Conservation (phyloP, 1,140 invertebrate genomes). For the Drosophila kikkawai region DNA sequence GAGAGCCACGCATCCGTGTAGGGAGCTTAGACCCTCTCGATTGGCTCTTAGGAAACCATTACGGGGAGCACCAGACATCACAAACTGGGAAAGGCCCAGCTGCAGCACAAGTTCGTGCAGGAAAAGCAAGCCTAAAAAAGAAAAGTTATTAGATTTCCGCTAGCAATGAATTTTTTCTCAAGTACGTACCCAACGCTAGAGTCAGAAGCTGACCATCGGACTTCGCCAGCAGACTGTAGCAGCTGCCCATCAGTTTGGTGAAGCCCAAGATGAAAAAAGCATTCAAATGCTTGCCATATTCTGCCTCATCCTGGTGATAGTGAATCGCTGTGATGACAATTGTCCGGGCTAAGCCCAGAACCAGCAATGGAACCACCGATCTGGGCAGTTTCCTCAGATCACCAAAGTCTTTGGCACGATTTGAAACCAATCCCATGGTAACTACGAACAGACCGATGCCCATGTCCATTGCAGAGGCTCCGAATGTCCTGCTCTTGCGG, state of each 20-base stretch:
- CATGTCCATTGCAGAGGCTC: slow-evolving; percentile 96
- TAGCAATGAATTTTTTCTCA: background rate
- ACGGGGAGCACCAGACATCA: slow-evolving; percentile 88
- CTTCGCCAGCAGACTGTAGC: slow-evolving; percentile 36
- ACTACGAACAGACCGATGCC: slow-evolving; percentile 96
- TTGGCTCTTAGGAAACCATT: slow-evolving; percentile 92
- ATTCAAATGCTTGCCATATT: slow-evolving; percentile 99
- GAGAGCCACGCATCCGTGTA: slow-evolving; percentile 92
- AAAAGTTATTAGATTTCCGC: background rate
- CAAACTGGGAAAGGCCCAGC: slow-evolving; percentile 89
- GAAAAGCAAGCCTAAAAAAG: slow-evolving; percentile 85
- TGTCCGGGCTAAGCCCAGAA: slow-evolving; percentile 90
- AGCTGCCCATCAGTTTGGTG: slow-evolving; percentile 90
- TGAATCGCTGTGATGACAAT: slow-evolving; percentile 88
- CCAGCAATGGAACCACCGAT: slow-evolving; percentile 86
- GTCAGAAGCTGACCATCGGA: slow-evolving; percentile 43
- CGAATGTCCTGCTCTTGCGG: slow-evolving; percentile 94
- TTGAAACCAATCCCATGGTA: slow-evolving; percentile 92
- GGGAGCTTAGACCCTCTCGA: slow-evolving; percentile 94
- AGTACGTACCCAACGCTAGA: slow-evolving; percentile 75
- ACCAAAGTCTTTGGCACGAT: slow-evolving; percentile 67
- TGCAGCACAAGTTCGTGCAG: slow-evolving; percentile 90
- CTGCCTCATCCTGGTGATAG: slow-evolving; percentile 94
- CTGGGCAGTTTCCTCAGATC: slow-evolving; percentile 78
- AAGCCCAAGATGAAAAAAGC: slow-evolving; percentile 97